Evolutionary conservation across 2,888 invertebrate genomes (phyloP), one percentile per base, ranked within the genome.

Genomic region (Drosophila quinaria): DNA sequence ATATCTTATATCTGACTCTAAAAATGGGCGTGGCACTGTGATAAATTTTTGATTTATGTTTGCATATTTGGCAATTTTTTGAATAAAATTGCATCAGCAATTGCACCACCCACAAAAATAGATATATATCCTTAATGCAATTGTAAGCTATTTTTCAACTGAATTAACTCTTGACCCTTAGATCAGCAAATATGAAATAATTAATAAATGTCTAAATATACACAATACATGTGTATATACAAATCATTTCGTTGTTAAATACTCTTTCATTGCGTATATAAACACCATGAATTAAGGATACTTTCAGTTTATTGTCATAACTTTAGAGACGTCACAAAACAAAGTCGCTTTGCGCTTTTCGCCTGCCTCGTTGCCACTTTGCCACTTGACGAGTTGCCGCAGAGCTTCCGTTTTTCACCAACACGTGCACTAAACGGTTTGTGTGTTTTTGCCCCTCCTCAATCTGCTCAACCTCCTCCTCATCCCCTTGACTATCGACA

Each of bases 401-500:
- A 74, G 68, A 69, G 66, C 73, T 83, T 78, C 85, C 79, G 79
- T 69, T 81, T 81, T 81, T 80, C 74, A 77, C 66, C 78, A 80
- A 84, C 83, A 86, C 80, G 85, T 85, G 81, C 78, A 71, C 80
- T 75, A 76, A 79, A 87, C 84, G 73, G 76, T 87, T 87, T 80
- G 82, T 86, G 74, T 71, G 75, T 66, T 44, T 60, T 44, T 60
- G 50, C 22, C 49, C 35, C 52, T 39, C 11, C 39, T n/a, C n/a
- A n/a, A n/a, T 13, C 33, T 69, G 39, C 56, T n/a, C 25, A 25
- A 25, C 13, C 22, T 22, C 6, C 15, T 25, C 6, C 39, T 29
- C 42, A 44, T 29, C 11, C 15, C 5, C 10, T 15, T 39, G 42
- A 66, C 56, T 74, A 78, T 74, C 50, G 70, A 66, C 70, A 70